phyloP scores from a whole-genome alignment of 2,888 invertebrate species.

The Noctua fimbriata region DNA sequence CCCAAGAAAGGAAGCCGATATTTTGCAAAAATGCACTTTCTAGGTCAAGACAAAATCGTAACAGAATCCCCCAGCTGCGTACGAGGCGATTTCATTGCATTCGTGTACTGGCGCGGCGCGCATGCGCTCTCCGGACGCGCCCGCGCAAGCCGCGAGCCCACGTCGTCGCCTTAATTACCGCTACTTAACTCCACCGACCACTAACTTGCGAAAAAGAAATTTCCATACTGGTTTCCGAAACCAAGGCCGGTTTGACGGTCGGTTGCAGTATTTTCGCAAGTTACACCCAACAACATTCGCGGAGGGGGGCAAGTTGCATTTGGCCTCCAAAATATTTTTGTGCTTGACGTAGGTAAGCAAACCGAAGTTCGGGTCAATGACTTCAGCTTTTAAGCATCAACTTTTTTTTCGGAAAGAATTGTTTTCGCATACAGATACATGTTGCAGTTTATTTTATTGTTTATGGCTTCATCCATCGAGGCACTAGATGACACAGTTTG shows the following conservation, averaged over 20 bases:
- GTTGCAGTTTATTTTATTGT: neutral
- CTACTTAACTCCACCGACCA: slow-evolving; percentile 51
- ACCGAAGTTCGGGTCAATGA: slow-evolving; percentile 29
- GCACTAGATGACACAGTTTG: neutral
- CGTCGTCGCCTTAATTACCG: slow-evolving; percentile 59
- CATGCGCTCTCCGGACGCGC: slow-evolving; percentile 25
- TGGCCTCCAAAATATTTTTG: slow-evolving; percentile 6
- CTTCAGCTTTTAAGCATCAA: neutral
- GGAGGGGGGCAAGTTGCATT: slow-evolving; percentile 18
- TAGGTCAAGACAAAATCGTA: slow-evolving; percentile 44
- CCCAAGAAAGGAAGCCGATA: neutral
- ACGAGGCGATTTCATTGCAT: slow-evolving; percentile 58
- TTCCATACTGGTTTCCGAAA: slow-evolving; percentile 61
- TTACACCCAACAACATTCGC: slow-evolving; percentile 27
- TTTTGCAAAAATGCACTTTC: slow-evolving; percentile 24
- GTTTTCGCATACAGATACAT: neutral
- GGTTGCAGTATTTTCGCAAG: slow-evolving; percentile 51
- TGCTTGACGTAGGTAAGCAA: slow-evolving; percentile 27
- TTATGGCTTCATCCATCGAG: neutral
- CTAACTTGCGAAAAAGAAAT: slow-evolving; percentile 65
- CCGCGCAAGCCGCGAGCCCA: slow-evolving; percentile 18
- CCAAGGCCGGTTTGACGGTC: slow-evolving; percentile 39
- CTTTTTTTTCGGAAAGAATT: slow-evolving; percentile 2
- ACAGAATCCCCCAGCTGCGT: slow-evolving; percentile 54
- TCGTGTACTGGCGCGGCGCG: slow-evolving; percentile 36